A percentile compares a stretch with the other conserved stretches of the same genome.
Evolutionary conservation across 2,797 vertebrate genomes (phyloP).

Genomic region (Myotis vivesi): DNA sequence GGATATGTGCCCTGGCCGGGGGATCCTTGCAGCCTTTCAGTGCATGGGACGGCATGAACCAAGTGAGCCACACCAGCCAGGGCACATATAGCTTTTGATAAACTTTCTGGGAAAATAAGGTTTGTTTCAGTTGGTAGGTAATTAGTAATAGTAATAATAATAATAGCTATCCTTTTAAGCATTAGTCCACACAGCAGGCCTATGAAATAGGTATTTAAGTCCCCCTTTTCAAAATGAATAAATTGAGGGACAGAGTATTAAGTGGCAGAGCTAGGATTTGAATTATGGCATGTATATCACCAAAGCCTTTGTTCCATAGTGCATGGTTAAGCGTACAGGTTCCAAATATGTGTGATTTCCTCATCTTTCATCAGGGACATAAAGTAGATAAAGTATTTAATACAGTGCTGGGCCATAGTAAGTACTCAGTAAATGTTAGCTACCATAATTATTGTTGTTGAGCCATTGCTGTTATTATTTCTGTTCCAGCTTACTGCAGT

Average conservation of each 20-base stretch:
- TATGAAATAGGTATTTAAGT: not conserved
- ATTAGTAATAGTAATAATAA: not conserved
- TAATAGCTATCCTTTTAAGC: not conserved
- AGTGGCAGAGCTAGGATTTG: not conserved
- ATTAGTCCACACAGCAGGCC: not conserved
- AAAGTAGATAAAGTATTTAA: not conserved
- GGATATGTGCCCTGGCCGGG: too few species aligned
- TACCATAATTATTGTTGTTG: not conserved
- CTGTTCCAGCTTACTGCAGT: not conserved
- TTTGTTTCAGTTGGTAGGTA: not conserved
- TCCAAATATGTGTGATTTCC: not conserved
- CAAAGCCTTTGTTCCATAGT: not conserved
- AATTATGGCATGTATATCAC: not conserved
- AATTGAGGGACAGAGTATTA: constrained; percentile 1
- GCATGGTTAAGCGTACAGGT: not conserved
- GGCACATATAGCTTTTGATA: not conserved
- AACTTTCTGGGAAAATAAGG: not conserved
- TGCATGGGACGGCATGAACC: too few species aligned
- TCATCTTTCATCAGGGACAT: not conserved
- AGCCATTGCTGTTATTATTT: not conserved
- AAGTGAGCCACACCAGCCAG: too few species aligned
- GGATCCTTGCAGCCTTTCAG: too few species aligned
- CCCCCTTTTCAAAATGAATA: not conserved
- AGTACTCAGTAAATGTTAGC: not conserved
- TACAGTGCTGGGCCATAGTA: not conserved